phyloP scores from a whole-genome alignment of 2,797 vertebrate species.

The Neomorphus geoffroyi region DNA sequence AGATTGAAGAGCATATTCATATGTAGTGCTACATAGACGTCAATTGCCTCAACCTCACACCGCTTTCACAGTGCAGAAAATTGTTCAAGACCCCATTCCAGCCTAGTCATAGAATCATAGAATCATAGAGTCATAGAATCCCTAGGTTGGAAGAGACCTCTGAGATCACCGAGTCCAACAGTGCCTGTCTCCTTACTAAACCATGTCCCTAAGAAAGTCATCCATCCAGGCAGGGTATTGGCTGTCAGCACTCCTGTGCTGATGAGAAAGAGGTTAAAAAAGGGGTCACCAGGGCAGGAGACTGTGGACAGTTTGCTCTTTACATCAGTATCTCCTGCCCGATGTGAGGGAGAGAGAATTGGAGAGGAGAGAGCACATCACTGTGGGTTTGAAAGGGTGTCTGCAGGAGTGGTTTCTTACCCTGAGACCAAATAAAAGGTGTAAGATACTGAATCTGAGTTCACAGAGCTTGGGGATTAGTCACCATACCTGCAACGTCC shows the following conservation, averaged over 20 bases:
- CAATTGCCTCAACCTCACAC: not conserved
- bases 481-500: not conserved
- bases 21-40: not conserved
- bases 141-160: too few relatives aligned
- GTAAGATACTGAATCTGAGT: not conserved
- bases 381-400: not conserved
- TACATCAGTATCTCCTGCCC: not conserved
- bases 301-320: not conserved
- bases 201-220: too few relatives aligned
- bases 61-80: not conserved
- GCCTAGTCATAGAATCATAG: not conserved
- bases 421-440: not conserved
- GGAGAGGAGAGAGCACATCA: accelerated
- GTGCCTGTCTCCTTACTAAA: too few relatives aligned
- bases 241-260: not conserved
- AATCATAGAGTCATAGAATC: too few relatives aligned
- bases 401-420: not conserved
- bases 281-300: not conserved
- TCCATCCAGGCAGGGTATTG: too few relatives aligned
- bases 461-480: not conserved
- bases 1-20: accelerated
- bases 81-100: not conserved
- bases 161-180: too few relatives aligned
- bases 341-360: not conserved
- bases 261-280: not conserved